These are phyloP conservation scores for Onychomys torridus DNA, from an alignment of 2,797 vertebrate species.

Conservation along the genomic window DNA sequence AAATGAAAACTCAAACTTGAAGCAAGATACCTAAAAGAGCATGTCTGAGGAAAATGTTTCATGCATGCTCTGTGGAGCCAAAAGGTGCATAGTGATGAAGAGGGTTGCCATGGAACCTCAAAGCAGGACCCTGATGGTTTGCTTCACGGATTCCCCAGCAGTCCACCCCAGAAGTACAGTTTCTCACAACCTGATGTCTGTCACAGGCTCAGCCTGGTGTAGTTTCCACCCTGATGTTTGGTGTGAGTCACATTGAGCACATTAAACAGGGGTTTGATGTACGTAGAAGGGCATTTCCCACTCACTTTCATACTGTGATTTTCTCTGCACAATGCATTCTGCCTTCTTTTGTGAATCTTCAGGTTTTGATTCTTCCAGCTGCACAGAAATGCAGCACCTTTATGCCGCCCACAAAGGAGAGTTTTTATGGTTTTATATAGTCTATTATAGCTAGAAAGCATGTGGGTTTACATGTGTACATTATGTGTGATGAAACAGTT, in stretches of 20 bases:
- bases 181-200: neutral
- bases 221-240: conserved; percentile 44
- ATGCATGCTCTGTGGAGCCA: neutral
- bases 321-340: conserved; percentile 65
- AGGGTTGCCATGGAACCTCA: neutral
- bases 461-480: neutral
- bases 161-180: neutral
- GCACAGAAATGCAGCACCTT: conserved; percentile 25
- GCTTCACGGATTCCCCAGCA: neutral
- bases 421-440: conserved; percentile 42
- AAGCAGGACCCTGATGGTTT: neutral
- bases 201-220: neutral
- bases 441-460: neutral
- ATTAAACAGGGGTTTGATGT: conserved; percentile 55
- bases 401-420: neutral
- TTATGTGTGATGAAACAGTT: neutral
- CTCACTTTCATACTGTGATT: conserved; percentile 62
- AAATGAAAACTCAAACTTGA: conserved; percentile 65
- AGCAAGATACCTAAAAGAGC: conserved; percentile 49
- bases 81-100: neutral
- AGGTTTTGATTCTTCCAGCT: neutral
- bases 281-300: conserved; percentile 55
- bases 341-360: conserved; percentile 69
- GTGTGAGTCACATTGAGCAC: accelerated
- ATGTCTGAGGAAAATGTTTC: conserved; percentile 7